These are phyloP conservation scores for Stenodera caucasica DNA, from an alignment of 2,888 invertebrate species.

Conservation along the genomic window DNA sequence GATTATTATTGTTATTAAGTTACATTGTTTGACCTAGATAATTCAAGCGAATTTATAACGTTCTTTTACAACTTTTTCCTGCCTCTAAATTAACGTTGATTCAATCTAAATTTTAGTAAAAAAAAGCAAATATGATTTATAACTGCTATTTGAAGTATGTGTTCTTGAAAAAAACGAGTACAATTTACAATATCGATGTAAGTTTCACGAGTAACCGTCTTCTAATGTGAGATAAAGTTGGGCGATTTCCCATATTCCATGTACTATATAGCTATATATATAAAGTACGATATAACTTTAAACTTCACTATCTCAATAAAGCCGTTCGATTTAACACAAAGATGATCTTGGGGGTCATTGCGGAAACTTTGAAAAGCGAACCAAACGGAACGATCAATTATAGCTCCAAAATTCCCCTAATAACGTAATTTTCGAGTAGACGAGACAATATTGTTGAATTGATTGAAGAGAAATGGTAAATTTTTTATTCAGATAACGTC, in stretches of 20 bases:
- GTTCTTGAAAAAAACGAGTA: too few relatives aligned
- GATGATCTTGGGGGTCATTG: constrained; percentile 9
- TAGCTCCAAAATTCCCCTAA: too few relatives aligned
- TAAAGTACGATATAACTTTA: not conserved
- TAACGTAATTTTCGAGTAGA: not conserved
- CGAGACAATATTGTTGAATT: too few relatives aligned
- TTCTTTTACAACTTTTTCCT: not conserved
- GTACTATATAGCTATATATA: too few relatives aligned
- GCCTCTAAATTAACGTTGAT: not conserved
- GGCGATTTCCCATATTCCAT: constrained; percentile 1
- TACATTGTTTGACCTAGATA: not conserved
- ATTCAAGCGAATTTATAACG: not conserved
- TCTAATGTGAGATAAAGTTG: constrained; percentile 10
- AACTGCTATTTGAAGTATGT: not conserved
- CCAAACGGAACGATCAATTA: too few relatives aligned
- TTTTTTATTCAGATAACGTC: too few relatives aligned
- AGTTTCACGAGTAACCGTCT: constrained; percentile 1
- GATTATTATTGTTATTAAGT: too few relatives aligned
- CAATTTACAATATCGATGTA: not conserved
- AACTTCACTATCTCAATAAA: constrained; percentile 11
- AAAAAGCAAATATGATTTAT: not conserved
- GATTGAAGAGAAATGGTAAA: too few relatives aligned
- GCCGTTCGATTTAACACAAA: constrained; percentile 9
- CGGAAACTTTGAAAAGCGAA: constrained; percentile 5
- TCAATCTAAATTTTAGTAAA: not conserved